A percentile compares a stretch with the other conserved stretches of the same genome.
Conservation (phyloP, 2,888 invertebrate genomes). For the Gasteruption jaculator region DNA sequence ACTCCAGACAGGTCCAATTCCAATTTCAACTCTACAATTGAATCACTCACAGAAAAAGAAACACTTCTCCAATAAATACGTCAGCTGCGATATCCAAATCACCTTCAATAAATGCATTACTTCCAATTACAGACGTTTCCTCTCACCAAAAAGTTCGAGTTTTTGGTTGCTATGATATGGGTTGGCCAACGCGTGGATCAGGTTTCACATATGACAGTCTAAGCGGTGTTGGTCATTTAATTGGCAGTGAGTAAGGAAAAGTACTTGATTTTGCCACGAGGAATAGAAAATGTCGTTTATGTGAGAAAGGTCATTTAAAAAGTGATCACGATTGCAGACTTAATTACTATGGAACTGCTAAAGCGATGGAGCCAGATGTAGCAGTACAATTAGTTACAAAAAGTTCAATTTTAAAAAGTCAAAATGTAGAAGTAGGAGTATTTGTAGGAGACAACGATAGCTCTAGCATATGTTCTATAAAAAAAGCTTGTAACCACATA, state of each 20-base stretch:
- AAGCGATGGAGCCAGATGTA: no score
- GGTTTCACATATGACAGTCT: constrained; percentile 12
- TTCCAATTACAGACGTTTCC: no score
- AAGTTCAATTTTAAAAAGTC: constrained; percentile 16
- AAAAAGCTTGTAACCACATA: constrained; percentile 12
- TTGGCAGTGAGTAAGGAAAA: constrained; percentile 10
- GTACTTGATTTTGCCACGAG: constrained; percentile 14
- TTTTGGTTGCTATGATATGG: no score
- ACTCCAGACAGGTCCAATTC: no score
- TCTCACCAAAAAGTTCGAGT: no score
- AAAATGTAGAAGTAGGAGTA: constrained; percentile 17
- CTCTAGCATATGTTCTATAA: constrained; percentile 13
- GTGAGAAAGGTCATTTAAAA: constrained; percentile 6
- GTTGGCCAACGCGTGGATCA: constrained; percentile 12
- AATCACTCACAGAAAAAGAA: no score
- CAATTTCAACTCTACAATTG: no score
- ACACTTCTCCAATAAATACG: no score
- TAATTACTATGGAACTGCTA: constrained; percentile 13
- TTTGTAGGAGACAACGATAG: constrained; percentile 21
- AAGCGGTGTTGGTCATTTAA: constrained; percentile 8
- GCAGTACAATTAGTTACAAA: constrained; percentile 8
- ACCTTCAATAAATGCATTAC: no score
- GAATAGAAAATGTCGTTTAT: constrained; percentile 15
- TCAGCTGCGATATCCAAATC: no score
- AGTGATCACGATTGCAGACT: no score